phyloP scores from a whole-genome alignment of 1,140 invertebrate genomes.

The Olivierus martensii region DNA sequence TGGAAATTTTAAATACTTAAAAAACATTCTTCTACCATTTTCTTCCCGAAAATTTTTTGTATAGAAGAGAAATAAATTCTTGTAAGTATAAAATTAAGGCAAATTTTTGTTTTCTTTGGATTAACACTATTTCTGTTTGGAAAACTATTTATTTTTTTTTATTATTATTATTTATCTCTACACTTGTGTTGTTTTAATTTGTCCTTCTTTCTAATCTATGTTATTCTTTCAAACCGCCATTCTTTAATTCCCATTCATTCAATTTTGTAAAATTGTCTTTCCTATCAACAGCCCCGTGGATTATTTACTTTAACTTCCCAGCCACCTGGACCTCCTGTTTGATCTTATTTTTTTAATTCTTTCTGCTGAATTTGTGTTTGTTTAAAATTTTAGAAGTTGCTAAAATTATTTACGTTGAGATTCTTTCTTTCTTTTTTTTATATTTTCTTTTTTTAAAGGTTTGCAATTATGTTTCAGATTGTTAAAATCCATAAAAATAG shows the following conservation, averaged over 20 bases:
- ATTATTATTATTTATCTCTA: constrained; percentile 3
- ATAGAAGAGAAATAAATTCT: not conserved
- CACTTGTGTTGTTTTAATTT: constrained; percentile 5
- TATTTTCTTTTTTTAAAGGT: too few relatives aligned
- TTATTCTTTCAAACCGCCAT: constrained; percentile 5
- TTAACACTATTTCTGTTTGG: not conserved
- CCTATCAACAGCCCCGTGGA: too few relatives aligned
- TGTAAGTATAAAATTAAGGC: not conserved
- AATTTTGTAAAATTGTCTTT: too few relatives aligned
- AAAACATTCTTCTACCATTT: not conserved
- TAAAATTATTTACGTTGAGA: not conserved
- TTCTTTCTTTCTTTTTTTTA: constrained; percentile 6
- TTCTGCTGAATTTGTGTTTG: too few relatives aligned
- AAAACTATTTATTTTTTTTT: not conserved
- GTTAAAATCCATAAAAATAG: too few relatives aligned
- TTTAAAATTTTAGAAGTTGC: too few relatives aligned
- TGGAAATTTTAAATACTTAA: too few relatives aligned
- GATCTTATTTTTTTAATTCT: too few relatives aligned
- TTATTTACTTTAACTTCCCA: too few relatives aligned
- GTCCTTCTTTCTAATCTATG: constrained; percentile 5
- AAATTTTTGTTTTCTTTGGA: constrained; percentile 2
- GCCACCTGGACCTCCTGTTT: too few relatives aligned
- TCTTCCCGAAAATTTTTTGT: not conserved
- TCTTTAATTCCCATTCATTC: too few relatives aligned
- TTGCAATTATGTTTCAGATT: too few relatives aligned